Base-by-base conservation (phyloP, 1,140 invertebrate genomes). In the Apis dorsata region DNA sequence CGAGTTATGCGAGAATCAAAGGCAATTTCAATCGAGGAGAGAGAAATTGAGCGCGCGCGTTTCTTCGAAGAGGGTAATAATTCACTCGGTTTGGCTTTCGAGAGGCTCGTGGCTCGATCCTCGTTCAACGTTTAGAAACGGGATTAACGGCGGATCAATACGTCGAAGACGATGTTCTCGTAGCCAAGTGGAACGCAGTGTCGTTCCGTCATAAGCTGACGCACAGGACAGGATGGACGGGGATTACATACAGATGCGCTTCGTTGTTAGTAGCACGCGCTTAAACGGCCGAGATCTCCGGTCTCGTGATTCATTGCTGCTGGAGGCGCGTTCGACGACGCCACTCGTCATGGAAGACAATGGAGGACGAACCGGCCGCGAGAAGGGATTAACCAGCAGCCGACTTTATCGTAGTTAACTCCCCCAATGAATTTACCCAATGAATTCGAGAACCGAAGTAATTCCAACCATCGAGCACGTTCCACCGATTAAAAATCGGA, bases 341-440 rank as follows among this genome's bases (percentile, higher is more conserved):
- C 57, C 65, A 70, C 73, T 77, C 65, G 65, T 82, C 80, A 69
- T 44, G 74, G 79, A 84, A 75, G 65, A 87, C 81, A 87, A 87
- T 87, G 82, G 85, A 55, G 81, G 78, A 57, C 69, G 53, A 53
- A 24, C 69, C 65, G n/a, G 65, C 60, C 59, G 69, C 78, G 70
- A 70, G 85, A 87, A 84, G 85, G 83, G 81, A 84, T 83, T 87
- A 87, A 87, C 82, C 83, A 74, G 28, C 82, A 24, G 44, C 53
- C 59, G 72, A 83, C 73, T 82, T 82, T 84, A 83, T 75, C 69
- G 68, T 24, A 17, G 57, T 17, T 66, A 83, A 86, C 69, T 57
- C 57, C 51, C 44, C 63, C 28, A 17, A 85, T 51, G 44, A 85
- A 80, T 66, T 44, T 63, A n/a, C 62, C 62, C 28, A 17, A 84